Conservation (phyloP, 2,113 vertebrate species). For the Beaufortia kweichowensis region DNA sequence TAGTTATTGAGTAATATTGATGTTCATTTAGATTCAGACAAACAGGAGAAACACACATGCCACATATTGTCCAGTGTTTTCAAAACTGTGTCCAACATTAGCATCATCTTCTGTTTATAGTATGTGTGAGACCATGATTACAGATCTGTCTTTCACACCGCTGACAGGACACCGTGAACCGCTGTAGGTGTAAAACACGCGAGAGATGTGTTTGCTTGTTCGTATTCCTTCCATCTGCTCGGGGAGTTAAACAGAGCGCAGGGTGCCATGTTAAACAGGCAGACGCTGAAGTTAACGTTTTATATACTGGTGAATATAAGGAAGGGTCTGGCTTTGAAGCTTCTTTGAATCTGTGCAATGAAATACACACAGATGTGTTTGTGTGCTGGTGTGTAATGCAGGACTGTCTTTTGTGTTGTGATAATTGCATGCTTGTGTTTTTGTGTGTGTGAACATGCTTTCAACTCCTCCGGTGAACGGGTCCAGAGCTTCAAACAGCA, state of each 20-base stretch:
- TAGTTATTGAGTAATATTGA: no score
- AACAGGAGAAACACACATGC: background rate
- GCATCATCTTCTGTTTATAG: background rate
- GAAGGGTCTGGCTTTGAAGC: background rate
- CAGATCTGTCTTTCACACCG: constrained; percentile 5
- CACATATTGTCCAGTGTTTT: constrained; percentile 1
- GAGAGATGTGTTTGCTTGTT: background rate
- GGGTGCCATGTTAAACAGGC: background rate
- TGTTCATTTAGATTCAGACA: no score
- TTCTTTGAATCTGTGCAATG: background rate
- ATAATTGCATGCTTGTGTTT: constrained; percentile 26
- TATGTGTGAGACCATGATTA: background rate
- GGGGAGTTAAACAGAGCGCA: background rate
- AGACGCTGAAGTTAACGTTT: background rate
- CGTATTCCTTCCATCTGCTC: background rate
- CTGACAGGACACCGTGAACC: background rate
- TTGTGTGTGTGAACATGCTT: background rate
- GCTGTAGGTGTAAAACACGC: background rate
- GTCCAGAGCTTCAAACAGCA: background rate
- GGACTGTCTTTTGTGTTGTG: constrained; percentile 24
- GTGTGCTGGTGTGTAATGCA: constrained; percentile 6
- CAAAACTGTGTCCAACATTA: background rate
- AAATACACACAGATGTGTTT: background rate
- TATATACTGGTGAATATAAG: background rate
- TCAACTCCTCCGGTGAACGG: constrained; percentile 2